Percentiles rank a stretch among this genome's conserved stretches.
phyloP scores from a whole-genome alignment of 2,113 vertebrate species.

The zebrafish (Danio rerio) region DNA sequence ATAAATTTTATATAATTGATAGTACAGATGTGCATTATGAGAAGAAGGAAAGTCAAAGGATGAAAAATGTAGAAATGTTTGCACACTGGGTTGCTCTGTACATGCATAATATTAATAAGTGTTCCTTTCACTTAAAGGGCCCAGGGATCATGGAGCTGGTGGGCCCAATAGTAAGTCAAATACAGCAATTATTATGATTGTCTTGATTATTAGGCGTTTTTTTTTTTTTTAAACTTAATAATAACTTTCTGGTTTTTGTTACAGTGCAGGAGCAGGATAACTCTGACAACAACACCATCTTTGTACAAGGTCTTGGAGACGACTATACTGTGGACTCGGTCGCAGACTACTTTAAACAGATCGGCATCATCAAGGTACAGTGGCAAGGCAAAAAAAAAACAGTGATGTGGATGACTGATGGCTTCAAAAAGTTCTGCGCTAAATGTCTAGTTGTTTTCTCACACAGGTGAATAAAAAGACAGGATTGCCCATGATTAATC shows the following conservation, averaged over 20 bases:
- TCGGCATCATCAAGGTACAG: constrained; percentile 89
- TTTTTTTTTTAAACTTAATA: neutral
- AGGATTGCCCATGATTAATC: constrained; percentile 91
- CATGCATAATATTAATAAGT: constrained; percentile 49
- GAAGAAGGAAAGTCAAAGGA: neutral
- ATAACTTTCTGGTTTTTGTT: neutral
- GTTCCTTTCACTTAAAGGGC: constrained; percentile 76
- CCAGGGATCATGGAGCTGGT: constrained; percentile 81
- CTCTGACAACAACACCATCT: constrained; percentile 94
- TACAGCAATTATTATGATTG: neutral
- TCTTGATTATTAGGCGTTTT: neutral
- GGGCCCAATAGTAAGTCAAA: constrained; percentile 78
- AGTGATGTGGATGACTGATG: too few species aligned
- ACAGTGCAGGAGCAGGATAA: constrained; percentile 85
- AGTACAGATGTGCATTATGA: neutral
- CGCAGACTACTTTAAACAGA: constrained; percentile 92
- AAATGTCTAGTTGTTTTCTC: neutral
- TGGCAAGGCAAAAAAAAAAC: neutral
- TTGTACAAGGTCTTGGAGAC: constrained; percentile 90
- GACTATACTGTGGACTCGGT: constrained; percentile 88
- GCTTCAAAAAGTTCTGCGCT: neutral
- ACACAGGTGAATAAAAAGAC: constrained; percentile 90
- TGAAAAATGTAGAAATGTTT: constrained; percentile 15
- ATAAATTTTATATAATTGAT: neutral
- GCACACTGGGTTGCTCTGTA: neutral